These are phyloP conservation scores for Eupithecia subumbrata DNA, from an alignment of 2,888 invertebrate species.

Conservation along the genomic window DNA sequence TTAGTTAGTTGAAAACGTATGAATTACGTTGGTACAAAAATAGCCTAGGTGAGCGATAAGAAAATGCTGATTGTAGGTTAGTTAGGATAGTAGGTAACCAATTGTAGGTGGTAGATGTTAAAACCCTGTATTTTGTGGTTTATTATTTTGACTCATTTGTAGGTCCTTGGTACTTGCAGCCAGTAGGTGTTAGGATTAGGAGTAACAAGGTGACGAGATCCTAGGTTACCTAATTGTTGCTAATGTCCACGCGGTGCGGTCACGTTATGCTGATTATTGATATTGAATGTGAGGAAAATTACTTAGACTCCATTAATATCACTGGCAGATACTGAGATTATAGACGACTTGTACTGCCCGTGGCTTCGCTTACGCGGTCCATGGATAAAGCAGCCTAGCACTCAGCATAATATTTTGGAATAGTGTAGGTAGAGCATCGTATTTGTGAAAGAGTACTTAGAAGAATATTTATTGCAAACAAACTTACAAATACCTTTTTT, in stretches of 20 bases:
- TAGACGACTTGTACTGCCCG: neutral
- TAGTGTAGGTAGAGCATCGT: neutral
- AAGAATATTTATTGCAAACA: neutral
- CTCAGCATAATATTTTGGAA: neutral
- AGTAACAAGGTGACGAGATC: slow-evolving; percentile 38
- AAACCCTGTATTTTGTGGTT: neutral
- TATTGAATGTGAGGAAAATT: slow-evolving; percentile 11
- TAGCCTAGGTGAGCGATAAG: neutral
- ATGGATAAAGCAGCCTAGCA: neutral
- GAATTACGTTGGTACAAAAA: neutral
- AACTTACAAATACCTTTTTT: neutral
- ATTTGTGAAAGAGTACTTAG: neutral
- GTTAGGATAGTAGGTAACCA: neutral
- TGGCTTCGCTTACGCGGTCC: neutral
- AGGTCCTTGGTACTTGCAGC: slow-evolving; percentile 13
- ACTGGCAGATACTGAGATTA: neutral
- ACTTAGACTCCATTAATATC: neutral
- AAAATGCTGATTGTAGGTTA: neutral
- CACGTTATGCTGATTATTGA: slow-evolving; percentile 35
- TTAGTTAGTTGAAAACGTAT: neutral
- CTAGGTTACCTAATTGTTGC: slow-evolving; percentile 39
- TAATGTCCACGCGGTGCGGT: slow-evolving; percentile 39
- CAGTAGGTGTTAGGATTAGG: slow-evolving; percentile 33
- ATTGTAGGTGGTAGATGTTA: neutral
- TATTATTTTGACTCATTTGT: slow-evolving; percentile 11